Evolutionary conservation across 2,888 invertebrate species (phyloP), one percentile per base, ranked within the genome.

Genomic region (Trisateles emortualis): DNA sequence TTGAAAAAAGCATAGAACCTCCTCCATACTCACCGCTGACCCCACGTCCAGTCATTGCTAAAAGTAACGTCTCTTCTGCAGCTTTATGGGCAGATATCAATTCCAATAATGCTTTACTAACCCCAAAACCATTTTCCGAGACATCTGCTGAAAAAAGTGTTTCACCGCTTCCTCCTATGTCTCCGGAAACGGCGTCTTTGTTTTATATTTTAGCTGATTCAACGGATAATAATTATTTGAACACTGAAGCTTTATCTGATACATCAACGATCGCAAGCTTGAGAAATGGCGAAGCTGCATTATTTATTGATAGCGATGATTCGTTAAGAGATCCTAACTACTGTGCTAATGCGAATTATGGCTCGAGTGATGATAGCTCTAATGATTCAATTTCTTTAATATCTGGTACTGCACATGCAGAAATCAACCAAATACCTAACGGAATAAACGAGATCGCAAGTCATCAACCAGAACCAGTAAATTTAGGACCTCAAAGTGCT

Each of bases 331-430:
- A 52, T 41, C 52, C 46, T 47, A 36, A 53, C 43, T 47, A 53
- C 47, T 53, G 42, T 46, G 41, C 52, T 52, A 36, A 47, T 47
- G 33, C 36, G 24, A 16, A 47, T 43, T 47, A 47, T 53, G 42
- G 43, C 47, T 53, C 42, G 38, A 47, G 53, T 47, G 47, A 53
- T 53, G 46, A 52, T 46, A 46, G 42, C 36, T 52, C 52, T 42
- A 53, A 53, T 53, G 42, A 47, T 53, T 53, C 53, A 53, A 53
- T 53, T 53, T 53, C 53, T 53, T 43, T 53, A 32, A 47, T 53
- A 40, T 22, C 41, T 52, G 47, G 41, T 42, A 44, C 44, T 51
- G 29, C 53, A 53, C 24, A 38, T 43, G 42, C 38, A 53, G 43
- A 43, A 42, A 50, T 35, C 29, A 50, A 50, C 50, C 50, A 50